phyloP scores from a whole-genome alignment of 2,797 vertebrate species.

The Labroides dimidiatus region DNA sequence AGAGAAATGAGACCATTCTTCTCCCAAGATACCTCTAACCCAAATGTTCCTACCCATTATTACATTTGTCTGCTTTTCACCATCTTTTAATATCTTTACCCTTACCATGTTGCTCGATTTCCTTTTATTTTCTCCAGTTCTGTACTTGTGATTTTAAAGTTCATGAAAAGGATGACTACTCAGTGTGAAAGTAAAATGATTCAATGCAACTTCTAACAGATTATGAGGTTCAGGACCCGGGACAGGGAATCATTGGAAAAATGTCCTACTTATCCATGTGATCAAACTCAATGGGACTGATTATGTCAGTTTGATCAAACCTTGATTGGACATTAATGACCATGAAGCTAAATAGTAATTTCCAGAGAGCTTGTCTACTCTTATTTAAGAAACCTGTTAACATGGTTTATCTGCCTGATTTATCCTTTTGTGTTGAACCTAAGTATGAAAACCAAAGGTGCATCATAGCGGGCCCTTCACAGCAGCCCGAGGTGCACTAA shows the following conservation, averaged over 20 bases:
- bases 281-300: background rate
- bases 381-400: too few species aligned
- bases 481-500: too few species aligned
- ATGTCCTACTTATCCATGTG: too few species aligned
- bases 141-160: background rate
- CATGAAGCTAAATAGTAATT: background rate
- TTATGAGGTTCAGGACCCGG: background rate
- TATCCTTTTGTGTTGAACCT: background rate
- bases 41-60: slow-evolving; percentile 12
- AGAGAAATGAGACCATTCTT: slow-evolving; percentile 31
- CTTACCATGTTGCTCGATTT: slow-evolving; percentile 3
- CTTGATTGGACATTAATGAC: background rate
- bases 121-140: slow-evolving; percentile 2
- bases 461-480: background rate
- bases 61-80: slow-evolving; percentile 43
- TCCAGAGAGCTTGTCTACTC: too few species aligned
- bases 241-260: background rate
- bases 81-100: slow-evolving; percentile 17
- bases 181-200: slow-evolving; percentile 19
- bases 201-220: slow-evolving; percentile 26
- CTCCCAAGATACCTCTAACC: slow-evolving; percentile 32
- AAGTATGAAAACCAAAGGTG: too few species aligned
- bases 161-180: slow-evolving; percentile 29
- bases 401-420: too few species aligned
- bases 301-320: background rate